phyloP scores from a whole-genome alignment of 1,140 invertebrate genomes.

The Euglossa dilemma region DNA sequence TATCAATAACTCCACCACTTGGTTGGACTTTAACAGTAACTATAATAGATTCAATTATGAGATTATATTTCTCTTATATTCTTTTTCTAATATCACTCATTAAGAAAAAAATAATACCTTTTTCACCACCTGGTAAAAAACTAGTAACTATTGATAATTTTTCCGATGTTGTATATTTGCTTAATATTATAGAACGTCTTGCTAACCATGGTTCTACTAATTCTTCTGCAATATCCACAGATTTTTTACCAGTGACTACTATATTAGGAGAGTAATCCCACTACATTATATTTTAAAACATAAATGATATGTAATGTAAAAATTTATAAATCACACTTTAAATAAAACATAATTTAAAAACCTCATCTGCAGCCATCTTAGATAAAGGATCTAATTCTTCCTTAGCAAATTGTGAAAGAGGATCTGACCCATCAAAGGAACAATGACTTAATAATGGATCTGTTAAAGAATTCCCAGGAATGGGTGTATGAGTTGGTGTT shows the following conservation, averaged over 20 bases:
- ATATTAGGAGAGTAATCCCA: constrained; percentile 80
- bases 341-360: constrained; percentile 69
- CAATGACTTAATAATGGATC: constrained; percentile 76
- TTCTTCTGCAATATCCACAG: constrained; percentile 80
- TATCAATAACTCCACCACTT: constrained; percentile 89
- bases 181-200: constrained; percentile 89
- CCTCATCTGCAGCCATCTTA: constrained; percentile 85
- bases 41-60: constrained; percentile 69
- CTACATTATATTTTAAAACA: constrained; percentile 65
- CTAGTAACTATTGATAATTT: constrained; percentile 95
- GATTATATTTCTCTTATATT: background rate
- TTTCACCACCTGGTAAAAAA: constrained; percentile 91
- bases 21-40: constrained; percentile 90
- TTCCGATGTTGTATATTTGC: constrained; percentile 95
- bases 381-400: constrained; percentile 87
- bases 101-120: constrained; percentile 83
- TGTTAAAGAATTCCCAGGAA: constrained; percentile 83
- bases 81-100: background rate
- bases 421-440: constrained; percentile 88
- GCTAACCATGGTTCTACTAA: constrained; percentile 89
- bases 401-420: constrained; percentile 87
- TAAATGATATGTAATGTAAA: constrained; percentile 42
- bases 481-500: constrained; percentile 79
- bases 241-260: constrained; percentile 77
- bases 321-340: constrained; percentile 7